These are phyloP conservation scores for Etheostoma spectabile DNA, from an alignment of 2,113 vertebrate genomes.

Conservation along the genomic window DNA sequence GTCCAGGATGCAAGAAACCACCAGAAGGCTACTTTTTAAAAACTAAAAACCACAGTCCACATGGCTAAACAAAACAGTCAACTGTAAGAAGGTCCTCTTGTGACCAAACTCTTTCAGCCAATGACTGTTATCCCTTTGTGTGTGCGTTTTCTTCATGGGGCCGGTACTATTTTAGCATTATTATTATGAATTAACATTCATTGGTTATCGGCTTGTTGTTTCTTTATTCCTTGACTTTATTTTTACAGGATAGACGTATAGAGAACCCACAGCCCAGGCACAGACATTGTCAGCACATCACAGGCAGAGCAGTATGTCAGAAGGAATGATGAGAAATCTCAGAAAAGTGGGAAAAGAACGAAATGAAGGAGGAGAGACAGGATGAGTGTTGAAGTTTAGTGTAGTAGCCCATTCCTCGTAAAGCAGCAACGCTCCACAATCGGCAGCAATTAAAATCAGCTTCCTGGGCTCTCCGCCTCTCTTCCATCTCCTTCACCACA, in stretches of 20 bases:
- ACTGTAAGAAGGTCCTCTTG: background rate
- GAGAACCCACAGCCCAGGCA: background rate
- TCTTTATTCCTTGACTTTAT: conserved; percentile 3
- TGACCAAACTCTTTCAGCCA: background rate
- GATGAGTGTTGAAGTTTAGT: conserved; percentile 9
- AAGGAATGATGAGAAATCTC: background rate
- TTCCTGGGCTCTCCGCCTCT: conserved; percentile 22
- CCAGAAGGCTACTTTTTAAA: background rate
- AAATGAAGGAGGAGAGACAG: background rate
- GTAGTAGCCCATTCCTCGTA: conserved; percentile 13
- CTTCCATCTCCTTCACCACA: conserved; percentile 25
- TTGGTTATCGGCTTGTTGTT: background rate
- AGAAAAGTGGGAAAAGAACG: background rate
- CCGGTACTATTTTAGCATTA: background rate
- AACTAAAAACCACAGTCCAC: no score
- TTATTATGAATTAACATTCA: no score
- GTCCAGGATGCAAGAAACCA: background rate
- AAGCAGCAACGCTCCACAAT: conserved; percentile 35
- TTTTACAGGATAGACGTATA: background rate
- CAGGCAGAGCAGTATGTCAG: conserved; percentile 27
- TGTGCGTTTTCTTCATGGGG: background rate
- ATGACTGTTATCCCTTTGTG: background rate
- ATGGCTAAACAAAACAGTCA: no score
- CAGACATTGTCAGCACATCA: conserved; percentile 25
- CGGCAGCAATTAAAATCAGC: conserved; percentile 61